Evolutionary conservation across 1,140 invertebrate genomes (phyloP).

Genomic region (Drosophila ironensis): DNA sequence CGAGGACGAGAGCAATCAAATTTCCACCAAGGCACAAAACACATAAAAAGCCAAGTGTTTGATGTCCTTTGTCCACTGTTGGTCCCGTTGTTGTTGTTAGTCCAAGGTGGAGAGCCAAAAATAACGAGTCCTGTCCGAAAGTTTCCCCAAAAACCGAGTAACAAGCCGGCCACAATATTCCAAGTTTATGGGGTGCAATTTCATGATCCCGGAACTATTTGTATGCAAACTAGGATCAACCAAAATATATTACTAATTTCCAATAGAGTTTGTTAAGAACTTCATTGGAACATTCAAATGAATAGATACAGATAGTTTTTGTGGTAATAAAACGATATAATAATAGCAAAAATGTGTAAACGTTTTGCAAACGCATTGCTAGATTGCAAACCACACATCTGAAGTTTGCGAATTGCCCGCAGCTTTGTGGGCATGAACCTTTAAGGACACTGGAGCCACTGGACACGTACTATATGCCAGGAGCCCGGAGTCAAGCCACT

Average conservation of each 20-base stretch:
- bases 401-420: too few relatives aligned
- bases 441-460: neutral
- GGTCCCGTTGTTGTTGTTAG: neutral
- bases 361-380: too few relatives aligned
- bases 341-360: too few relatives aligned
- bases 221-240: neutral
- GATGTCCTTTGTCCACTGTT: slow-evolving; percentile 46
- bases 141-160: slow-evolving; percentile 1
- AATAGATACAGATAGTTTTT: too few relatives aligned
- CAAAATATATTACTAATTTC: too few relatives aligned
- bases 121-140: slow-evolving; percentile 8
- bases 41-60: slow-evolving; percentile 50
- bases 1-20: slow-evolving; percentile 41
- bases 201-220: neutral
- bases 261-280: too few relatives aligned
- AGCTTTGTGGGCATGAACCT: slow-evolving; percentile 2
- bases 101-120: neutral
- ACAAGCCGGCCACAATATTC: too few relatives aligned
- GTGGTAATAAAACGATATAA: too few relatives aligned
- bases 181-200: neutral
- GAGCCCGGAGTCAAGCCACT: slow-evolving; percentile 15
- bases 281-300: too few relatives aligned
- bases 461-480: slow-evolving; percentile 18
- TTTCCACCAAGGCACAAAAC: slow-evolving; percentile 39
- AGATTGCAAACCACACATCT: too few relatives aligned